These are phyloP conservation scores for Eupithecia abbreviata DNA, from an alignment of 2,888 invertebrate genomes.

Conservation along the genomic window DNA sequence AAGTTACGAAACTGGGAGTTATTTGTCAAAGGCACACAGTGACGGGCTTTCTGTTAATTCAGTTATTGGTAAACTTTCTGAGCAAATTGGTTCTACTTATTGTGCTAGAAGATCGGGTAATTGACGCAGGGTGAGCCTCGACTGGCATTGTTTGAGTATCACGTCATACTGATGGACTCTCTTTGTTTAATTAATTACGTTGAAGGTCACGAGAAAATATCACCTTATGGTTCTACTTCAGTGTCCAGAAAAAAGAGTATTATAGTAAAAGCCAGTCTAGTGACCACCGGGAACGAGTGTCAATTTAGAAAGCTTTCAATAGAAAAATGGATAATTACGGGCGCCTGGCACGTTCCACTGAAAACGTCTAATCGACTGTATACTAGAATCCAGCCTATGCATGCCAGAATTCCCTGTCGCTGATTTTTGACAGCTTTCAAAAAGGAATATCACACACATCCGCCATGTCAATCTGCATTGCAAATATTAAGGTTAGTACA, in stretches of 20 bases:
- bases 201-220: not conserved
- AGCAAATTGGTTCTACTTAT: slow-evolving; percentile 10
- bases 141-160: not conserved
- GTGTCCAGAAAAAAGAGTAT: no score
- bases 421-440: not conserved
- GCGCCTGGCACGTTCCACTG: not conserved
- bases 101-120: slow-evolving; percentile 4
- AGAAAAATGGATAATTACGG: no score
- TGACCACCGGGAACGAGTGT: no score
- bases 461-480: not conserved
- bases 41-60: slow-evolving; percentile 18
- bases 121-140: not conserved
- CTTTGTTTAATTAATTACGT: not conserved
- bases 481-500: not conserved
- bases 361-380: not conserved
- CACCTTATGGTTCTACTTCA: no score
- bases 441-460: not conserved
- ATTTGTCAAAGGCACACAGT: slow-evolving; percentile 18
- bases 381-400: not conserved
- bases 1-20: slow-evolving; percentile 25
- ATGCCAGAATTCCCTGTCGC: not conserved
- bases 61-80: slow-evolving; percentile 14
- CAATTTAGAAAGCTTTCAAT: no score
- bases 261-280: no score
- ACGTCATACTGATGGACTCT: not conserved